phyloP scores from a whole-genome alignment of 2,888 invertebrate species.

The Hofmannophila pseudospretella region DNA sequence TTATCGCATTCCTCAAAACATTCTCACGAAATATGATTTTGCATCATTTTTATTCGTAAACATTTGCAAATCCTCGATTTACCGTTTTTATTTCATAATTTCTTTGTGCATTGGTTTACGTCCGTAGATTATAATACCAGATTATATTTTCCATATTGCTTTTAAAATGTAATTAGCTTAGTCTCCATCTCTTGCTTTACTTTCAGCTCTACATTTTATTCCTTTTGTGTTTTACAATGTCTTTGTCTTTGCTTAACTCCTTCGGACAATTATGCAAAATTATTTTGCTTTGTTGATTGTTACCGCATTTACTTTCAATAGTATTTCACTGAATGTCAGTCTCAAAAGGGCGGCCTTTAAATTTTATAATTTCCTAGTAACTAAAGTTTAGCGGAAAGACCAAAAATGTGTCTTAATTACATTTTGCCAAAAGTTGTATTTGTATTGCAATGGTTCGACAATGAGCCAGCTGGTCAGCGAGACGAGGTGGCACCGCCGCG shows the following conservation, averaged over 20 bases:
- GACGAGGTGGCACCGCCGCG: slow-evolving; percentile 61
- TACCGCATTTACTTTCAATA: not conserved
- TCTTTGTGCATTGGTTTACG: not conserved
- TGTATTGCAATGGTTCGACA: slow-evolving; percentile 23
- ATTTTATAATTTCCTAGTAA: no score
- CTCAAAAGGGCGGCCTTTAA: no score
- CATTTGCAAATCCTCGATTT: slow-evolving; percentile 1
- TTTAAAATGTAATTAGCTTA: not conserved
- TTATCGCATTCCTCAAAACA: slow-evolving; percentile 14
- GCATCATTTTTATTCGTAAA: slow-evolving; percentile 18
- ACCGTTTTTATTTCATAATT: slow-evolving; percentile 1
- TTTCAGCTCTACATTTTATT: not conserved
- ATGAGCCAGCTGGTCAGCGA: slow-evolving; percentile 54
- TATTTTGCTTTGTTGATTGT: not conserved
- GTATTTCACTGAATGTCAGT: not conserved
- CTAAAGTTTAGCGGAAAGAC: no score
- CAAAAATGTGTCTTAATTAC: slow-evolving; percentile 10
- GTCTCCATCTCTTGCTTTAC: not conserved
- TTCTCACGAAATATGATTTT: slow-evolving; percentile 33
- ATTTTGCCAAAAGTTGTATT: slow-evolving; percentile 12
- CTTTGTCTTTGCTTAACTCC: not conserved
- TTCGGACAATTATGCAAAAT: no score
- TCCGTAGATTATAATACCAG: no score
- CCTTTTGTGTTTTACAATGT: not conserved
- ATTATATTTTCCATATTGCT: not conserved